Conservation (phyloP, 2,888 invertebrate species). For the Melinopterus prodromus region DNA sequence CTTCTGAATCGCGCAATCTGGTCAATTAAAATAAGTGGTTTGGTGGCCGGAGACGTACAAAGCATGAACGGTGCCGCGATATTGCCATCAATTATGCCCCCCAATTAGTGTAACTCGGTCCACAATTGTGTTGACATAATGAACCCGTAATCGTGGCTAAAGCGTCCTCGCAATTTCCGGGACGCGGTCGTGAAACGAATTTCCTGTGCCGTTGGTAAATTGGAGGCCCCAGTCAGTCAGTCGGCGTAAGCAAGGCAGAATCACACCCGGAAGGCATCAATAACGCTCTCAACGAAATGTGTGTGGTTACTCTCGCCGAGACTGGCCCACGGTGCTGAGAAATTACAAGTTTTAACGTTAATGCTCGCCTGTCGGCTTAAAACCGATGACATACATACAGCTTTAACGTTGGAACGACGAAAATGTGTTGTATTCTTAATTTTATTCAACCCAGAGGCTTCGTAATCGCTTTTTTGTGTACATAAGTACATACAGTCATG, state of each 20-base stretch:
- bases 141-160: constrained; percentile 4
- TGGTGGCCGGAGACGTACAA: background rate
- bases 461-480: no score
- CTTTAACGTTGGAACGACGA: background rate
- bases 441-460: constrained; percentile 30
- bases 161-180: background rate
- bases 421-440: background rate
- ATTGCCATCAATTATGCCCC: background rate
- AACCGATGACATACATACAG: background rate
- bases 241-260: background rate
- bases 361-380: background rate
- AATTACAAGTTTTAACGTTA: background rate
- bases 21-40: background rate
- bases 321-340: background rate
- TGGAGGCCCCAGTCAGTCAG: background rate
- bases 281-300: background rate
- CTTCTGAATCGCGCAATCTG: background rate
- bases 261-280: constrained; percentile 4
- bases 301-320: background rate
- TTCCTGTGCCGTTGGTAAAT: background rate
- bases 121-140: background rate
- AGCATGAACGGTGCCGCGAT: background rate
- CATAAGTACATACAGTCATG: no score
- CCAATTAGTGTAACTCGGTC: background rate
- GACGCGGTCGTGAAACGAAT: background rate